These are phyloP conservation scores for Hyles euphorbiae DNA, from an alignment of 1,140 invertebrate species.

Conservation along the genomic window DNA sequence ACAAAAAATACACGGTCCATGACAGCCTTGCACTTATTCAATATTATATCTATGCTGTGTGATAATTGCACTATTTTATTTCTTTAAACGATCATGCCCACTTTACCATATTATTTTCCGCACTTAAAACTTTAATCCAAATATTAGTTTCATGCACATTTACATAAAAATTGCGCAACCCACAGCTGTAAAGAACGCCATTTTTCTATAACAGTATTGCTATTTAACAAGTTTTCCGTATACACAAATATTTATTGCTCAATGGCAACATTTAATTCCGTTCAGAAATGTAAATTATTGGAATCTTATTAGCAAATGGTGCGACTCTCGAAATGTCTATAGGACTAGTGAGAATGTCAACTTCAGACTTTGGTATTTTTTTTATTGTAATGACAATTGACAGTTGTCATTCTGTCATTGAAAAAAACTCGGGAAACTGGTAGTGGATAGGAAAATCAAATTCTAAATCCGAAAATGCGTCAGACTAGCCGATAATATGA, in stretches of 20 bases:
- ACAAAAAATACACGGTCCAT: conserved; percentile 72
- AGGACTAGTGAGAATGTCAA: too few species aligned
- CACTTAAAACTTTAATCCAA: conserved; percentile 51
- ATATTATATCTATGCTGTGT: conserved; percentile 41
- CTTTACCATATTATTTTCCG: conserved; percentile 41
- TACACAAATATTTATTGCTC: too few species aligned
- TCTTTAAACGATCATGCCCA: conserved; percentile 45
- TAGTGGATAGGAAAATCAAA: conserved; percentile 17
- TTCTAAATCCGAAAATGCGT: conserved; percentile 62
- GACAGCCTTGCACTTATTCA: conserved; percentile 53
- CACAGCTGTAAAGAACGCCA: conserved; percentile 73
- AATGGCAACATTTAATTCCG: background rate
- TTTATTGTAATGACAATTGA: too few species aligned
- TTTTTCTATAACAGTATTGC: conserved; percentile 60
- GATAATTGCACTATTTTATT: conserved; percentile 43
- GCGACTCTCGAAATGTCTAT: too few species aligned
- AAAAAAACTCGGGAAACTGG: conserved; percentile 16
- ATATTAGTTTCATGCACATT: conserved; percentile 62
- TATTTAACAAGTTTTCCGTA: too few species aligned
- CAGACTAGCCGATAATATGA: conserved; percentile 33
- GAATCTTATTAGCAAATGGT: too few species aligned
- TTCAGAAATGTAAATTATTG: background rate
- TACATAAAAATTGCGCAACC: conserved; percentile 73
- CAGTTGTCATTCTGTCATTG: conserved; percentile 9
- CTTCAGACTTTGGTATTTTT: too few species aligned